Evolutionary conservation across 1,140 invertebrate genomes (phyloP), one percentile per base, ranked within the genome.

Genomic region (Drosophila orena): DNA sequence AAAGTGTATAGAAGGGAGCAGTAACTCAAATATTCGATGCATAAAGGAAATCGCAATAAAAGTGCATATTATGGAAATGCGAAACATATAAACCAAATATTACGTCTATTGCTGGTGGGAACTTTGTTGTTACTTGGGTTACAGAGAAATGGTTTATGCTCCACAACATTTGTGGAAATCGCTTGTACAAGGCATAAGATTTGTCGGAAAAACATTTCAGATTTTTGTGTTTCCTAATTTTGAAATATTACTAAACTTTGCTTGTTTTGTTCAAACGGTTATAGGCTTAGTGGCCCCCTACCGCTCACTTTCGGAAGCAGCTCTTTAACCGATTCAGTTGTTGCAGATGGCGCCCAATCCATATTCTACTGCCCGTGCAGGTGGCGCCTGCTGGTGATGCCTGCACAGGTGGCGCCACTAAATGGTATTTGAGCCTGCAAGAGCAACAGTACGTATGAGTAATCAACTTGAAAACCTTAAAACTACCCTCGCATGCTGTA

Each of bases 1-100:
- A 43, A 81, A 60, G 50, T 64, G 62, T 70, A 60, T 40, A 70
- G 50, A 27, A 42, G 20, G 42, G 62, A 60, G 62, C 35, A 60
- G 55, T 76, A 68, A 75, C 46, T 75, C 66, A 54, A 72, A 75
- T 53, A 76, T 59, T 61, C 35, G 50, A 54, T 75, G 52, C 70
- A 76, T 62, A 56, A 50, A 75, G 43, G 22, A 66, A 60, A 66
- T 50, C 30, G 54, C 60, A 66, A 85, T 62, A 72, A 70, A 77
- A 74, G 56, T 72, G 53, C 74, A 77, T 71, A 54, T 54, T 75
- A 75, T 75, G 59, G 47, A 75, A 75, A 72, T 44, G 69, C 44
- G 50, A 50, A 55, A 61, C 53, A 66, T 40, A 46, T 42, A 65
- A 46, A 56, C n/a, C 3, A 38, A 50, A 17, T 15, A 17, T 4